Percentiles rank a stretch among this genome's conserved stretches.
These are phyloP conservation scores for Eudyptes chrysolophus DNA, from an alignment of 2,113 vertebrate species.

Conservation along the genomic window DNA sequence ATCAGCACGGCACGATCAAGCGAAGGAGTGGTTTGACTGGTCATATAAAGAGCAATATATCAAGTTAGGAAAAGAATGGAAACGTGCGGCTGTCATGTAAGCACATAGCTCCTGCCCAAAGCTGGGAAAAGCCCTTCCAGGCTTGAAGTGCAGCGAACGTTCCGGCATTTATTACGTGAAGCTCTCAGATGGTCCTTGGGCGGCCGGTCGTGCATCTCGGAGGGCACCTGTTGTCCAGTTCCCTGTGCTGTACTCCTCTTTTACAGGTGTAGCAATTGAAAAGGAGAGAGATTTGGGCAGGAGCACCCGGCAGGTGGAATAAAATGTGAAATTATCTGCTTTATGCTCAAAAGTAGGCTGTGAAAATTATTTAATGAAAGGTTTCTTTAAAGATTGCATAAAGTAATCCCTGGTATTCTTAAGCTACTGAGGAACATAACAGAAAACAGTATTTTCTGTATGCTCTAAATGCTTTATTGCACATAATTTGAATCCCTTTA, in stretches of 20 bases:
- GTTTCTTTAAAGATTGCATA: background rate
- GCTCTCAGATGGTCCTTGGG: background rate
- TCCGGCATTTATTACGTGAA: rapidly evolving
- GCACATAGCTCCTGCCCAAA: background rate
- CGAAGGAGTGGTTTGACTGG: background rate
- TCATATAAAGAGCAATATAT: background rate
- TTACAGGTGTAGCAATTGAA: rapidly evolving
- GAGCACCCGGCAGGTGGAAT: background rate
- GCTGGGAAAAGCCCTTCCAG: background rate
- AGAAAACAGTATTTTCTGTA: background rate
- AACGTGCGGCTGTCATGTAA: rapidly evolving
- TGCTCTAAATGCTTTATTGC: background rate
- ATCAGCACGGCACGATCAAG: rapidly evolving
- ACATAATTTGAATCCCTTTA: background rate
- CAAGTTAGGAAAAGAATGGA: background rate
- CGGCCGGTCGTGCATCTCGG: rapidly evolving
- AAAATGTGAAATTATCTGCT: background rate
- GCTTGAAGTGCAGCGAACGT: background rate
- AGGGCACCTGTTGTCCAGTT: background rate
- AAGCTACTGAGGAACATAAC: background rate
- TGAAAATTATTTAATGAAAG: background rate
- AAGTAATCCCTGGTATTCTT: background rate
- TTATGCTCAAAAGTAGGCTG: background rate
- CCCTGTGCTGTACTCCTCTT: background rate
- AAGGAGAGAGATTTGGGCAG: background rate